Percentiles rank a stretch among this genome's conserved stretches.
Conservation (phyloP, 64 coral and sea anemone genomes). For the Orbicella faveolata region DNA sequence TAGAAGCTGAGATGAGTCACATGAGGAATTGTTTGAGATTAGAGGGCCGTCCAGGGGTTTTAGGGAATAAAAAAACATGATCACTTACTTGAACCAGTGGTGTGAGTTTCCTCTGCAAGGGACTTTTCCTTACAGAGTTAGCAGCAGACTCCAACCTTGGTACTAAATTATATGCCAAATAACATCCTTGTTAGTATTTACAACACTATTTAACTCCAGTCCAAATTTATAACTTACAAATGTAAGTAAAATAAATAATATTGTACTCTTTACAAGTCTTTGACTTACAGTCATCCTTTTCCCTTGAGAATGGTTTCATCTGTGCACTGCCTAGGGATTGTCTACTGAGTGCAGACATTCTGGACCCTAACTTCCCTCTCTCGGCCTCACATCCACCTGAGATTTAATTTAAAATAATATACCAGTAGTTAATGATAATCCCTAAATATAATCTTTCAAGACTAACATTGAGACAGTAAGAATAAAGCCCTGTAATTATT, state of each 20-base stretch:
- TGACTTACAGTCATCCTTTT: constrained; percentile 5
- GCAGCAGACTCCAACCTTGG: constrained; percentile 22
- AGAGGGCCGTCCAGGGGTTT: no score
- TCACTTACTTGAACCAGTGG: neutral
- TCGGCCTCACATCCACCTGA: constrained; percentile 5
- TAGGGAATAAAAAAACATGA: neutral
- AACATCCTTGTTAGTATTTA: neutral
- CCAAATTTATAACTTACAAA: neutral
- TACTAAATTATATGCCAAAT: neutral
- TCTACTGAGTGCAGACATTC: constrained; percentile 5
- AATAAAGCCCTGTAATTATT: no score
- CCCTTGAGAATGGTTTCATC: neutral
- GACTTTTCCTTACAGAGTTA: neutral
- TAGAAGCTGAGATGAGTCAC: no score
- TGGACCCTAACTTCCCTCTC: constrained; percentile 26
- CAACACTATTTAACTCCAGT: neutral
- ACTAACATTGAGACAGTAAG: no score
- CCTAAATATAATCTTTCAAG: neutral
- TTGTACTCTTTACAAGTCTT: no score
- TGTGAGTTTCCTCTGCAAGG: neutral
- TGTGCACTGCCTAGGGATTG: constrained; percentile 17
- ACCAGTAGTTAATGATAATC: neutral
- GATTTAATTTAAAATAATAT: neutral
- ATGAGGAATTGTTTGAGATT: no score
- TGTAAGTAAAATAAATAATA: no score